Evolutionary conservation across 2,113 vertebrate species (phyloP).

Genomic region (Platanista minor): DNA sequence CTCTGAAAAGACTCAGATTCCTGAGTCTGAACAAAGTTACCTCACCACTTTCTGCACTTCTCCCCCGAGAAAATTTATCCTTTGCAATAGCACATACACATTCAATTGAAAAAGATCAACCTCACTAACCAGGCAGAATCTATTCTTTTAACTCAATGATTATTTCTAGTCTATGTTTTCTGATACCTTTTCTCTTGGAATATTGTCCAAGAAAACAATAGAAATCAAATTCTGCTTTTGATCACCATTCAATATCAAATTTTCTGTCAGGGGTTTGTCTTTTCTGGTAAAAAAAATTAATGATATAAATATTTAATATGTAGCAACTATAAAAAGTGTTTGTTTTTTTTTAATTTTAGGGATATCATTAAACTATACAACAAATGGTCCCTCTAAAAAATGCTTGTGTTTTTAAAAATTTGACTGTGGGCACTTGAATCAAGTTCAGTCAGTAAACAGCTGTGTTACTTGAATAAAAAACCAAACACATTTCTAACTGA

Average conservation of each 20-base stretch:
- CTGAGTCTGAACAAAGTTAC: slow-evolving; percentile 42
- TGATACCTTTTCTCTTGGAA: background rate
- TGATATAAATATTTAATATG: slow-evolving; percentile 16
- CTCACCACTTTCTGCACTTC: background rate
- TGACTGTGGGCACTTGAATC: background rate
- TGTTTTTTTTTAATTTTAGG: background rate
- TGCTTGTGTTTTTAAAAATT: background rate
- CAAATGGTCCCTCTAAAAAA: background rate
- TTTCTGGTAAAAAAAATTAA: background rate
- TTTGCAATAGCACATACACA: background rate
- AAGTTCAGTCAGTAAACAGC: background rate
- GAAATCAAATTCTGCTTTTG: slow-evolving; percentile 30
- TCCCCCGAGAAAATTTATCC: background rate
- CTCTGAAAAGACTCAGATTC: slow-evolving; percentile 34
- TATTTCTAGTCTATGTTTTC: slow-evolving; percentile 25
- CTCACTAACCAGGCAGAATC: background rate
- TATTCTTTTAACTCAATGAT: background rate
- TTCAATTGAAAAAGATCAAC: background rate
- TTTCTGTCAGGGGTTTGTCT: background rate
- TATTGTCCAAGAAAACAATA: background rate
- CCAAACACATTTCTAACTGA: slow-evolving; percentile 9
- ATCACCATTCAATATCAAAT: background rate
- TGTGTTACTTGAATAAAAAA: background rate
- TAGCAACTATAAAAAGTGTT: background rate
- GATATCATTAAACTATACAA: background rate